A percentile compares a stretch with the other conserved stretches of the same genome.
phyloP scores from a whole-genome alignment of 2,113 vertebrate genomes.

The Lampris megalopsis region DNA sequence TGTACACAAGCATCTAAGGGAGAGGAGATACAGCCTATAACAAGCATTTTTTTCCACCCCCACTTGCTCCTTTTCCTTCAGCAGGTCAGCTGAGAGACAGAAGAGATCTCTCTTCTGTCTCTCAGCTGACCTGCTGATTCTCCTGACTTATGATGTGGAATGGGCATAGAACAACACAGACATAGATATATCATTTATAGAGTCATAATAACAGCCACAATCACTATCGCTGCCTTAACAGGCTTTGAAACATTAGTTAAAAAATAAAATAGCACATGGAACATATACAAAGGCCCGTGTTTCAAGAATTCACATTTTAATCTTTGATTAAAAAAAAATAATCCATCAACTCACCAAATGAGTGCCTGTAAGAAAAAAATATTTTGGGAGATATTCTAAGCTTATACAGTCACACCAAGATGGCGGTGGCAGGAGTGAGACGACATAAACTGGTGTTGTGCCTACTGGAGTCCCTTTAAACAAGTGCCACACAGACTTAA shows the following conservation, averaged over 20 bases:
- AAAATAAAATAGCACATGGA: not conserved
- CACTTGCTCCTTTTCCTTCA: constrained; percentile 9
- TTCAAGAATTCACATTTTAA: constrained; percentile 25
- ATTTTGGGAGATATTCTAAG: constrained; percentile 1
- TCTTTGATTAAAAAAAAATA: not conserved
- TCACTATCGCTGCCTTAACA: not conserved
- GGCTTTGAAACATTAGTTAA: not conserved
- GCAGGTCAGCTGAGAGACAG: too few relatives aligned
- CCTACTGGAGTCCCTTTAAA: constrained; percentile 14
- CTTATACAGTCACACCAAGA: constrained; percentile 4
- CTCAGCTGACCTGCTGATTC: constrained; percentile 56
- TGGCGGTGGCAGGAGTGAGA: constrained; percentile 23
- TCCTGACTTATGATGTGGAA: constrained; percentile 22
- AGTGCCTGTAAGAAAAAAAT: not conserved
- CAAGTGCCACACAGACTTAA: constrained; percentile 23
- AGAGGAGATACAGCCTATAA: not conserved
- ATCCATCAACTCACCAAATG: constrained; percentile 2
- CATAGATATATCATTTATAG: not conserved
- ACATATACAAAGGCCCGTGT: constrained; percentile 40
- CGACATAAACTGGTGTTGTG: not conserved
- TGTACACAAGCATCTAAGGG: not conserved
- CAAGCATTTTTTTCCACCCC: not conserved
- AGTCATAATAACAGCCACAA: constrained; percentile 8
- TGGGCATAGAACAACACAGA: constrained; percentile 1
- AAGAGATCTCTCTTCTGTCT: constrained; percentile 12